Evolutionary conservation across 2,113 vertebrate species (phyloP).

Genomic region (Campylorhamphus procurvoides): DNA sequence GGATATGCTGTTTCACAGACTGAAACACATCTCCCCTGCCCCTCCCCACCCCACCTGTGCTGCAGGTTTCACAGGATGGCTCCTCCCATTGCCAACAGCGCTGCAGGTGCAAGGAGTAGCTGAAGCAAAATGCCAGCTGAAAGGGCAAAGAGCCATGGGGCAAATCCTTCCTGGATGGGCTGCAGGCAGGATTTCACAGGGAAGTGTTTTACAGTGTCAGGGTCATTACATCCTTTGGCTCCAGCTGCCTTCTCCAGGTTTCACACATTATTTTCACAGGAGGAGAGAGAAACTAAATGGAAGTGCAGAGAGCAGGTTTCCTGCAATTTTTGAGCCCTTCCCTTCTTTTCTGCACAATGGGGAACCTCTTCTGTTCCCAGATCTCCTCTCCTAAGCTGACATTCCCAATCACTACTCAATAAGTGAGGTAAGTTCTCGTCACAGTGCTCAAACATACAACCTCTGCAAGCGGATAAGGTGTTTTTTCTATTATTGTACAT

Average conservation of each 20-base stretch:
- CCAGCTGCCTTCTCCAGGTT: constrained; percentile 3
- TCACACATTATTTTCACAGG: constrained; percentile 12
- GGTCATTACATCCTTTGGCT: neutral
- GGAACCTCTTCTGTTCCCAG: neutral
- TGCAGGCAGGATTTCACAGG: neutral
- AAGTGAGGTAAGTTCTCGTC: neutral
- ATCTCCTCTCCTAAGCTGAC: neutral
- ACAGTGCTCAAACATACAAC: neutral
- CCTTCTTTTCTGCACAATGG: neutral
- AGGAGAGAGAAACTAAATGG: neutral
- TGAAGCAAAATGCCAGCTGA: neutral
- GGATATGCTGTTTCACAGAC: accelerated
- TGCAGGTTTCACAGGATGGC: neutral
- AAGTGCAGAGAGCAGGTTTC: neutral
- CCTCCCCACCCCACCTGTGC: neutral
- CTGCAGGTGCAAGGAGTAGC: constrained; percentile 1
- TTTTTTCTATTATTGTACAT: neutral
- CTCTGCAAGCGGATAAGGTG: neutral
- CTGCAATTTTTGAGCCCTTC: neutral
- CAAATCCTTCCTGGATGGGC: neutral
- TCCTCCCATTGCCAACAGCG: neutral
- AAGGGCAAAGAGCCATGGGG: neutral
- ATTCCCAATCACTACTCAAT: neutral
- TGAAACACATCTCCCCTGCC: accelerated
- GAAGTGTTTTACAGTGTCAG: neutral